Conservation (phyloP, 2,797 vertebrate genomes). For the Pipistrellus nathusii region DNA sequence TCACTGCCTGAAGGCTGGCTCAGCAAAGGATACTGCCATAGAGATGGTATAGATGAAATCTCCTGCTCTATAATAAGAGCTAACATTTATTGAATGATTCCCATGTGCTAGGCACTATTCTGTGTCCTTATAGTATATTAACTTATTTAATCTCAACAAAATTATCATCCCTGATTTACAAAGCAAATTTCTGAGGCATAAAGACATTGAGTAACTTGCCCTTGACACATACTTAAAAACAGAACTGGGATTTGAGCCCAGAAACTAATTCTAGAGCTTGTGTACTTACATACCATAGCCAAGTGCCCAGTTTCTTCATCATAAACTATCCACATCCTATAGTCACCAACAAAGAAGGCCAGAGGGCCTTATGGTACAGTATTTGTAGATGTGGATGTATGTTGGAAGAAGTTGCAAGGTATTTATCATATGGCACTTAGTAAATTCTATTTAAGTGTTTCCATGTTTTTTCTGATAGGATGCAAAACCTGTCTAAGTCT, state of each 20-base stretch:
- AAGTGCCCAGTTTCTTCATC: background rate
- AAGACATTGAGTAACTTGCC: background rate
- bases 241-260: background rate
- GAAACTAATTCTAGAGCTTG: background rate
- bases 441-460: background rate
- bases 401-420: background rate
- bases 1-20: background rate
- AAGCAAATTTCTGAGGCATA: background rate
- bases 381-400: background rate
- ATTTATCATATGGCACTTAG: background rate
- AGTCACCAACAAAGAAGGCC: background rate
- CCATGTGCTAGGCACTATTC: background rate
- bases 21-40: background rate
- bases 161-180: background rate
- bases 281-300: background rate
- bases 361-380: background rate
- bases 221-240: background rate
- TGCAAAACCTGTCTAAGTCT: background rate
- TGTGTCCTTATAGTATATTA: background rate
- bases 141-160: background rate
- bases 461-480: background rate
- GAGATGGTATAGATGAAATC: background rate
- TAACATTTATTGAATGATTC: background rate
- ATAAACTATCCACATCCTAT: background rate
- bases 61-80: background rate